Percentiles rank a stretch among this genome's conserved stretches.
Conservation (phyloP, 2,797 vertebrate genomes). For the Salmo trutta region DNA sequence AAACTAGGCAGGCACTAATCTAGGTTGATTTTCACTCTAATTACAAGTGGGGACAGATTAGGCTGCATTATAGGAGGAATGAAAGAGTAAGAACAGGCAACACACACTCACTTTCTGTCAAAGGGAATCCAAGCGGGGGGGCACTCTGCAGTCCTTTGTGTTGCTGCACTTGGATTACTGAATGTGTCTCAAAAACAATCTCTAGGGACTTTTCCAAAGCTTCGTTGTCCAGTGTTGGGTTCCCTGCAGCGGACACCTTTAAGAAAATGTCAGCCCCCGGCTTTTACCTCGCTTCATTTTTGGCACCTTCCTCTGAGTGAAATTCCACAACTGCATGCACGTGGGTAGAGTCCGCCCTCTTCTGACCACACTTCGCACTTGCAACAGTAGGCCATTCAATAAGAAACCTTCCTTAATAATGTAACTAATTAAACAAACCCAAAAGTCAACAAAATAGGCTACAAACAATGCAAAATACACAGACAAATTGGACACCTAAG, state of each 20-base stretch:
- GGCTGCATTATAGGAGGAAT: conserved; percentile 30
- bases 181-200: conserved; percentile 57
- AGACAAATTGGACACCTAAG: neutral
- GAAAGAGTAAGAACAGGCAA: conserved; percentile 46
- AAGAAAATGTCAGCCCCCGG: conserved; percentile 60
- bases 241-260: conserved; percentile 67
- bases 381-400: neutral
- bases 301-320: conserved; percentile 44
- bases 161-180: conserved; percentile 59
- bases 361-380: conserved; percentile 22
- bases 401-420: neutral
- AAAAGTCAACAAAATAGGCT: too few relatives aligned
- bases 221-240: conserved; percentile 46
- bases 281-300: conserved; percentile 60
- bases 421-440: neutral
- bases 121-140: conserved; percentile 58
- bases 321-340: conserved; percentile 13
- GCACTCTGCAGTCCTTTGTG: conserved; percentile 56
- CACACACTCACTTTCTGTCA: conserved; percentile 66
- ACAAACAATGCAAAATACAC: too few relatives aligned
- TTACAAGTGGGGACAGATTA: conserved; percentile 52
- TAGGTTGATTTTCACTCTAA: conserved; percentile 45
- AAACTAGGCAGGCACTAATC: conserved; percentile 39
- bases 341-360: conserved; percentile 48
- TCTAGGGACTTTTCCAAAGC: conserved; percentile 45